Base-by-base conservation (phyloP, 37 sponge, comb jelly and placozoan species). In the Eunapius fragilis region DNA sequence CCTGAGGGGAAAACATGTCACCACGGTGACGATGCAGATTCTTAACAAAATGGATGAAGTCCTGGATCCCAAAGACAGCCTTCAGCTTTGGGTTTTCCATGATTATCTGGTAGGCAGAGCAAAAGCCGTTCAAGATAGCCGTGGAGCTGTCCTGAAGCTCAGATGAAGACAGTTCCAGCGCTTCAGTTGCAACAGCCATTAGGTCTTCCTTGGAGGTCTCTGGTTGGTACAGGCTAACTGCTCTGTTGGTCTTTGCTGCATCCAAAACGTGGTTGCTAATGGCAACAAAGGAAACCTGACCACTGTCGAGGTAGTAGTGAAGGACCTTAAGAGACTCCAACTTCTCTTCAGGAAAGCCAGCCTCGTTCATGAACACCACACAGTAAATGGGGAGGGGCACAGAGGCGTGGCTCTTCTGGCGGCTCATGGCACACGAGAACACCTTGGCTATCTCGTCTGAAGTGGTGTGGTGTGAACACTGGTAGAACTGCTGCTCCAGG, bases 341-440 rank as follows among this genome's bases (percentile, higher is more conserved):
- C 33, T 92, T 90, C 79, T 97, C 97, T 68, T 94, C 97, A 0
- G 97, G 95, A 0, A 97, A 84, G 11, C 95, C 97, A 23, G 97
- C 97, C 77, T 94, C 97, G 71, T 97, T 94, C 91, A 97, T 94
- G 72, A 94, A 97, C 74, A 97, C 97, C 73, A 94, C 93, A 77
- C 92, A 92, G 71, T 90, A 82, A 45, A 90, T 85, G 14, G 90
- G 93, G 32, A 92, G 76, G 7, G 85, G 78, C 76, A 85, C 84
- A 27, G 41, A n/a, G 1, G 30, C 31, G 73, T 91, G 85, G n/a
- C 80, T 87, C 0, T 76, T 80, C 69, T 97, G 97, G n/a, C 95
- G 84, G 45, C 87, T 97, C 69, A 97, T 86, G 14, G 98, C 93
- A 35, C 98, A 86, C 24, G 37, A 67, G 88, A 97, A 97, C 24